Percentiles rank a stretch among this genome's conserved stretches.
Evolutionary conservation across 1,140 invertebrate genomes (phyloP).

Genomic region (Heliconius hewitsoni): DNA sequence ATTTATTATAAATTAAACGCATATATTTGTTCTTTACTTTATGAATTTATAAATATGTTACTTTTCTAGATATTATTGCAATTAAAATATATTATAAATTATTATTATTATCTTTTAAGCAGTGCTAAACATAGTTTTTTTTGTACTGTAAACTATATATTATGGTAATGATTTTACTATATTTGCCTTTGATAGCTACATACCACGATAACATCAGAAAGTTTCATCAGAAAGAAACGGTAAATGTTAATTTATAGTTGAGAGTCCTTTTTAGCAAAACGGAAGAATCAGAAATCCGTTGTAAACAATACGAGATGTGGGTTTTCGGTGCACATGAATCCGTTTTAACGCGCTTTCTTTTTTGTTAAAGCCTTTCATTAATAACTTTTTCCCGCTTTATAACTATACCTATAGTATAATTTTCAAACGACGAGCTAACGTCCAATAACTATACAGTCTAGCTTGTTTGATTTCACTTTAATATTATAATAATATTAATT

Average conservation of each 20-base stretch:
- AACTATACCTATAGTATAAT: conserved; percentile 20
- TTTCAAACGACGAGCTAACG: conserved; percentile 2
- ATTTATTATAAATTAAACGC: not conserved
- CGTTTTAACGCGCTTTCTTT: conserved; percentile 61
- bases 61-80: not conserved
- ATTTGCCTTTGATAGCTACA: too few relatives aligned
- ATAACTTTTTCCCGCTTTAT: conserved; percentile 31
- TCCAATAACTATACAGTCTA: conserved; percentile 2
- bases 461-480: conserved; percentile 6
- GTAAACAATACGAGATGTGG: conserved; percentile 38
- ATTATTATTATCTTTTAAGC: too few relatives aligned
- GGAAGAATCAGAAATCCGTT: not conserved
- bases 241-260: not conserved
- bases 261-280: not conserved
- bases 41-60: not conserved
- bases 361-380: conserved; percentile 7
- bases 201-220: too few relatives aligned
- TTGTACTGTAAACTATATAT: not conserved
- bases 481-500: not conserved
- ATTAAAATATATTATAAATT: not conserved
- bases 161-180: too few relatives aligned
- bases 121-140: not conserved
- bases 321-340: conserved; percentile 70
- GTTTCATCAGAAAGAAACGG: not conserved
- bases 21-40: too few relatives aligned